Evolutionary conservation across 92 coral and sea anemone genomes (phyloP).

Genomic region (Porites cylindrica): DNA sequence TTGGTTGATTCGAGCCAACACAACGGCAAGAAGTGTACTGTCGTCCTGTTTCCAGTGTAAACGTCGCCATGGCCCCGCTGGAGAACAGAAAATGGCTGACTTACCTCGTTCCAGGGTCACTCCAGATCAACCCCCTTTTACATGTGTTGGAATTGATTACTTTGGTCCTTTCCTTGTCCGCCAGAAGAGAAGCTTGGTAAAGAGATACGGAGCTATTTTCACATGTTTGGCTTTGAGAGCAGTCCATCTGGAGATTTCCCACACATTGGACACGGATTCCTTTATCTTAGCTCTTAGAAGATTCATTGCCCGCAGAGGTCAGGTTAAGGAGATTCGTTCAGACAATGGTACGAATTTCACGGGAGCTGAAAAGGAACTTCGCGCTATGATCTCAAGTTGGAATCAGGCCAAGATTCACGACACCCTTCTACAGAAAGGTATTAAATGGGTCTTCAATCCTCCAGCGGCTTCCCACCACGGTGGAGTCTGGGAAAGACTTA

Average conservation of each 20-base stretch:
- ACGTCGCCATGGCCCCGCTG: constrained; percentile 6
- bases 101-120: too few species aligned
- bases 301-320: constrained; percentile 33
- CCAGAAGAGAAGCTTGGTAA: constrained; percentile 1
- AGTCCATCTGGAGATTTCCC: constrained; percentile 31
- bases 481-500: constrained; percentile 39
- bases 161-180: constrained; percentile 11
- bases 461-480: constrained; percentile 2
- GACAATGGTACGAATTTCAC: too few species aligned
- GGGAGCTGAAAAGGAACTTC: constrained; percentile 29
- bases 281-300: constrained; percentile 22
- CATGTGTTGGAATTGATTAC: constrained; percentile 12
- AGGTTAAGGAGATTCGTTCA: constrained; percentile 31
- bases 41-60: constrained; percentile 34
- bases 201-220: constrained; percentile 13
- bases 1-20: constrained; percentile 45
- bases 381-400: constrained; percentile 18
- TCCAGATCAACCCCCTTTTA: not conserved
- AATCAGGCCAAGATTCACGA: constrained; percentile 36
- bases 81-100: too few species aligned
- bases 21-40: constrained; percentile 33
- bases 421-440: constrained; percentile 6
- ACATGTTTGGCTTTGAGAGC: constrained; percentile 35
- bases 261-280: constrained; percentile 38
- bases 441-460: constrained; percentile 35